Evolutionary conservation across 2,113 vertebrate genomes (phyloP), one percentile per base, ranked within the genome.

Genomic region (Poicephalus gulielmi): DNA sequence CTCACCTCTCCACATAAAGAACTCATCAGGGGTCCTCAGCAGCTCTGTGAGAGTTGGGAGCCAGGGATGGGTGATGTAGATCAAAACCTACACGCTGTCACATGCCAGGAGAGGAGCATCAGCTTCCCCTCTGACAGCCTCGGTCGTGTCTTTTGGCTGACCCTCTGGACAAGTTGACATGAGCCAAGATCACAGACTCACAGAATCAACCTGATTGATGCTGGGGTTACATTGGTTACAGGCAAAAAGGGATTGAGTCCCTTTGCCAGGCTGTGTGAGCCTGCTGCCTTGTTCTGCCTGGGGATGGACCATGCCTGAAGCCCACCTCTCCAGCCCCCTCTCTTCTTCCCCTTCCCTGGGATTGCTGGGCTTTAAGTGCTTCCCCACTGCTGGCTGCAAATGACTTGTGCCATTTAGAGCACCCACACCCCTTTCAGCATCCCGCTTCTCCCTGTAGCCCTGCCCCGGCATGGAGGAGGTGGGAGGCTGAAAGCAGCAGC

Each of bases 61-160:
- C 59, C 8, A 6, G 39, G 44, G 50, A 11, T 20, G 74, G 81
- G 22, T 8, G 14, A 5, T 24, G 60, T 6, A 12, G 27, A 52
- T n/a, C 37, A 22, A 43, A 5, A 39, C 10, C 33, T 3, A 1
- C 28, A 13, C 0, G 0, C 33, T 8, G 0, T 6, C 47, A 11
- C 0, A 5, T 8, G 43, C 62, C 1, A 0, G n/a, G 16, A 55
- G 27, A 20, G 22, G 27, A 80, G 67, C 60, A 37, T 7, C 15
- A 8, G 39, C 13, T 59, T n/a, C 52, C n/a, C 11, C 78, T 70
- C 37, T 59, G 33, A 25, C 30, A 67, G 73, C 60, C 80, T n/a
- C 3, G 0, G 35, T 31, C 1, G 1, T 8, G 12, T 10, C 55
- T n/a, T n/a, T 15, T 22, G 50, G 47, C 25, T 75, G 53, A 6